Conservation (phyloP, 2,113 vertebrate species). For the Apistogramma diplotaenia region DNA sequence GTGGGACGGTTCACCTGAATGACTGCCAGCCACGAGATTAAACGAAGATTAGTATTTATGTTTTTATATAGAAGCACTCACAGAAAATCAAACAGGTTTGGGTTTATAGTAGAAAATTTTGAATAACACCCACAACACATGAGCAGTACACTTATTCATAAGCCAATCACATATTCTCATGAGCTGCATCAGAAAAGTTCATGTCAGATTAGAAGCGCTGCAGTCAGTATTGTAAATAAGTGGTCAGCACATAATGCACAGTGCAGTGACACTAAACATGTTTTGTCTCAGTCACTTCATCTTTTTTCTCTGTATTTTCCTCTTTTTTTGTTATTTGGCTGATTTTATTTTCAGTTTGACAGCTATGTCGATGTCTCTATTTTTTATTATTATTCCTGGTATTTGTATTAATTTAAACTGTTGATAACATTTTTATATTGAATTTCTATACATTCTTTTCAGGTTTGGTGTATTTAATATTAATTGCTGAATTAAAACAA, state of each 20-base stretch:
- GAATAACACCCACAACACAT: background rate
- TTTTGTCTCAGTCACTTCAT: constrained; percentile 9
- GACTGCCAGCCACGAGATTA: constrained; percentile 15
- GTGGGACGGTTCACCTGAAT: background rate
- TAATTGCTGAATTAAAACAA: constrained; percentile 40
- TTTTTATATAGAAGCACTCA: background rate
- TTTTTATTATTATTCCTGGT: constrained; percentile 33
- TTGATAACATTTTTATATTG: constrained; percentile 61
- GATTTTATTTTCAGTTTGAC: constrained; percentile 9
- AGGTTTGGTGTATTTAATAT: constrained; percentile 55
- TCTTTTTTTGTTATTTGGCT: background rate
- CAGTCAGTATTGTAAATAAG: background rate
- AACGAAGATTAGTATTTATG: background rate
- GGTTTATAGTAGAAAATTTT: background rate
- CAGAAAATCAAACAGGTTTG: background rate
- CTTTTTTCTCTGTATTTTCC: background rate
- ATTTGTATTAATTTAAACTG: constrained; percentile 51
- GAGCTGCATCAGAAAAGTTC: background rate
- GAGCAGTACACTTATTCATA: constrained; percentile 38
- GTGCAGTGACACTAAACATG: background rate
- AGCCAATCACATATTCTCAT: constrained; percentile 66
- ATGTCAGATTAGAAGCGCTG: background rate
- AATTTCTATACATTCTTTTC: constrained; percentile 48
- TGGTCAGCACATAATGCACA: background rate
- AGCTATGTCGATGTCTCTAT: constrained; percentile 55